Conservation (phyloP, 2,888 invertebrate genomes). For the Mactromeris polynyma region DNA sequence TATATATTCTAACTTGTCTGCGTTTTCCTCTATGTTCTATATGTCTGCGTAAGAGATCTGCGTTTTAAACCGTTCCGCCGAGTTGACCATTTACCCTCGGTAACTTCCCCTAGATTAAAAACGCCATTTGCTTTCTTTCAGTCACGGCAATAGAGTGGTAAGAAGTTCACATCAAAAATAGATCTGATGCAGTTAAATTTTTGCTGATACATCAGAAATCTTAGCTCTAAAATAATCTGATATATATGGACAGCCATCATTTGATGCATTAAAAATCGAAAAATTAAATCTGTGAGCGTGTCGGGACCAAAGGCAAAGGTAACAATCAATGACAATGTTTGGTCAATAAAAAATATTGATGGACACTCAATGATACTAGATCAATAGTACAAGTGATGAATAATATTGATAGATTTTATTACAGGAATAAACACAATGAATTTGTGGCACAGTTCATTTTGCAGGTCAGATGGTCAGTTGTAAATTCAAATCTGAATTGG, state of each 20-base stretch:
- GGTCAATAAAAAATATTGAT: too few species aligned
- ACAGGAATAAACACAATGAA: not conserved
- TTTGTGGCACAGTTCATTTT: too few species aligned
- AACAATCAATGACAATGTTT: too few species aligned
- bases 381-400: too few species aligned
- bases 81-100: too few species aligned
- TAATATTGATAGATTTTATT: too few species aligned
- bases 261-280: not conserved
- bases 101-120: not conserved
- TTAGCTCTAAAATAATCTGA: not conserved
- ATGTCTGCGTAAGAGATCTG: too few species aligned
- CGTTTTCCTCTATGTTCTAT: too few species aligned
- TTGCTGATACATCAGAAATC: not conserved
- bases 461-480: not conserved
- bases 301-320: not conserved
- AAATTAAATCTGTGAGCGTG: not conserved
- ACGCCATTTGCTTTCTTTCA: slow-evolving; percentile 2
- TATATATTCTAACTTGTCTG: too few species aligned
- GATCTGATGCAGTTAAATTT: not conserved
- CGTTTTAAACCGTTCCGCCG: too few species aligned
- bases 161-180: not conserved
- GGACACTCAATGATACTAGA: too few species aligned
- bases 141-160: not conserved
- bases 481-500: not conserved
- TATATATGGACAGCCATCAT: not conserved